phyloP scores from a whole-genome alignment of 2,888 invertebrate species.

The Acholoe squamosa region DNA sequence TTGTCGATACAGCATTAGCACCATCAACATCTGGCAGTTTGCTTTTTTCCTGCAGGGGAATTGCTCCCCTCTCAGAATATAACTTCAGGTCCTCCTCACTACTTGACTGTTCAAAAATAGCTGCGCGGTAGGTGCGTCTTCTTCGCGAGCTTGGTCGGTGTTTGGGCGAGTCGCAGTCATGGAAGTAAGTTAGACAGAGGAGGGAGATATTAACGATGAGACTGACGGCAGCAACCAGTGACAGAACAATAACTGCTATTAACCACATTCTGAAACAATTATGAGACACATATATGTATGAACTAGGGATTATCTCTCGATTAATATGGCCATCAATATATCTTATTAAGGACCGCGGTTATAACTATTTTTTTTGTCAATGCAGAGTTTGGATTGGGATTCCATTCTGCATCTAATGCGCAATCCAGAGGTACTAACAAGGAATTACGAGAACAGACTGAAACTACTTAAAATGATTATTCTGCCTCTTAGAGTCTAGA shows the following conservation, averaged over 20 bases:
- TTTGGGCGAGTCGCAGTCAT: constrained; percentile 35
- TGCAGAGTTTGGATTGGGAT: too few relatives aligned
- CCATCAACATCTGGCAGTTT: neutral
- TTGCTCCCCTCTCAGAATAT: constrained; percentile 5
- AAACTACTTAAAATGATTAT: too few relatives aligned
- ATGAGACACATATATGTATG: too few relatives aligned
- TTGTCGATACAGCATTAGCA: neutral
- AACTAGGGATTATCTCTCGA: too few relatives aligned
- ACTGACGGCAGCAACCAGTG: constrained; percentile 71
- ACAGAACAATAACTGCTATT: constrained; percentile 69
- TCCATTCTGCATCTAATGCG: too few relatives aligned
- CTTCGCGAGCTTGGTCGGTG: neutral
- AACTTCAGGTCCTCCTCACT: constrained; percentile 25
- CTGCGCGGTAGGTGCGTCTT: constrained; percentile 44
- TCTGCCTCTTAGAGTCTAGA: too few relatives aligned
- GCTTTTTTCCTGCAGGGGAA: neutral
- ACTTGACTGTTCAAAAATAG: constrained; percentile 27
- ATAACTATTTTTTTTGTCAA: too few relatives aligned
- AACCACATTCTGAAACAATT: constrained; percentile 71
- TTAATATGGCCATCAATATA: too few relatives aligned
- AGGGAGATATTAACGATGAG: constrained; percentile 72
- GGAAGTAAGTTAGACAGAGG: constrained; percentile 55
- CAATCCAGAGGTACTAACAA: too few relatives aligned
- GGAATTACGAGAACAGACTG: too few relatives aligned
- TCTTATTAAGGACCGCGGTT: too few relatives aligned